Conservation (phyloP, 2,797 vertebrate species). For the Ctenosaura bakeri region DNA sequence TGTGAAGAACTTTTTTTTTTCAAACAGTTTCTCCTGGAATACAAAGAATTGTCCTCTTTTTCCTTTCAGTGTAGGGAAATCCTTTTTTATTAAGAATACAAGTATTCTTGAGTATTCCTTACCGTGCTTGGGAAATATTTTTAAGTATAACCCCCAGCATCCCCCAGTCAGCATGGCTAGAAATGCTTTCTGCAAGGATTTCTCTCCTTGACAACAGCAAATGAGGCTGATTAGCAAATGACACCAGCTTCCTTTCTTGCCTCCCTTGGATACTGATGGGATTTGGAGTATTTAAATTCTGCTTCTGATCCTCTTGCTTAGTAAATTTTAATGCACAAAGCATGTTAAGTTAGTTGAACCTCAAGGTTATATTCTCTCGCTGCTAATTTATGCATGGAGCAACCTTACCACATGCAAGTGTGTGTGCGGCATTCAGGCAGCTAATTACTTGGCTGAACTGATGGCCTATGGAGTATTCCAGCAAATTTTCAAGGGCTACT, state of each 20-base stretch:
- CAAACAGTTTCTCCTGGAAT: background rate
- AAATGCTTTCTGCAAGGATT: background rate
- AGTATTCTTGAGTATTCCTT: too few species aligned
- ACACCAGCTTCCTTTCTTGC: background rate
- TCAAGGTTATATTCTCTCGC: slow-evolving; percentile 25
- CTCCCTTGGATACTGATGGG: background rate
- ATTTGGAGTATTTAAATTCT: background rate
- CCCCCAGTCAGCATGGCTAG: too few species aligned
- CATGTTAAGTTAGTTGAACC: background rate
- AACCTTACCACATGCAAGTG: background rate
- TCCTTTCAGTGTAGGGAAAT: too few species aligned
- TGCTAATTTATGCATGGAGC: slow-evolving; percentile 18
- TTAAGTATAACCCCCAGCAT: background rate
- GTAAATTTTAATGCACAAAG: background rate
- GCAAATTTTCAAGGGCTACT: slow-evolving; percentile 18
- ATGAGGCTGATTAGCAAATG: background rate
- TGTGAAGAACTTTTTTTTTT: background rate
- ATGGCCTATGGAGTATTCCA: background rate
- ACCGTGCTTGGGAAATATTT: too few species aligned
- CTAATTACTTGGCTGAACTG: slow-evolving; percentile 32
- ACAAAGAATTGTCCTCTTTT: background rate
- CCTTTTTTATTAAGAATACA: too few species aligned
- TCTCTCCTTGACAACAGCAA: too few species aligned
- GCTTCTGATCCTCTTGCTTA: background rate
- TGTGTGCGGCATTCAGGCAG: slow-evolving; percentile 21